These are phyloP conservation scores for Ips typographus DNA, from an alignment of 1,140 invertebrate species.

Conservation along the genomic window DNA sequence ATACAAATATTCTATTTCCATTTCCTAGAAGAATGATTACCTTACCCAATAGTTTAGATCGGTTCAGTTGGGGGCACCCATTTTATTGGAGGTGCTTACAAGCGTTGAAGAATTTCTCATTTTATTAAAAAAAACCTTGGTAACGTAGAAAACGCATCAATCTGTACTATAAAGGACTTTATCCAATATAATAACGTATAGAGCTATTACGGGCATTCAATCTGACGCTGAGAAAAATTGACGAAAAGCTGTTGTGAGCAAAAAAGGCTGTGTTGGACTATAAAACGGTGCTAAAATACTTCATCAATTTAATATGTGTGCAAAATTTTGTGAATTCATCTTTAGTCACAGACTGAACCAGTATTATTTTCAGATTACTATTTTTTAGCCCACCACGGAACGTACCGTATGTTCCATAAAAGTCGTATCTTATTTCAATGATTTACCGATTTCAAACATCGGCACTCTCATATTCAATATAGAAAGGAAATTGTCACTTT, in stretches of 20 bases:
- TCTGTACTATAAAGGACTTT: conserved; percentile 22
- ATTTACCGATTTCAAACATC: conserved; percentile 31
- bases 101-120: conserved; percentile 20
- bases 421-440: conserved; percentile 24
- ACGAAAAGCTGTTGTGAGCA: conserved; percentile 10
- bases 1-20: conserved; percentile 2
- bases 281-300: not conserved
- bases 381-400: too few species aligned
- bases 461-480: conserved; percentile 30
- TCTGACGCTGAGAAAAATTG: conserved; percentile 21
- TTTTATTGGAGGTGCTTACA: conserved; percentile 22
- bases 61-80: conserved; percentile 6
- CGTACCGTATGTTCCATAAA: conserved; percentile 8
- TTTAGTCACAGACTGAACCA: too few species aligned
- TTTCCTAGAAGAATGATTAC: conserved; percentile 7
- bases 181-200: conserved; percentile 26
- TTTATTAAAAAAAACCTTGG: conserved; percentile 18
- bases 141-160: conserved; percentile 27
- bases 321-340: too few species aligned
- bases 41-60: not conserved
- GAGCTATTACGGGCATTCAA: conserved; percentile 18
- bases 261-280: not conserved
- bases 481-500: conserved; percentile 26
- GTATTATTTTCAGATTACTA: too few species aligned
- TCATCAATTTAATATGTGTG: too few species aligned